Percentiles rank a stretch among this genome's conserved stretches.
Evolutionary conservation across 2,888 invertebrate species (phyloP).

Genomic region (Gortyna flavago): DNA sequence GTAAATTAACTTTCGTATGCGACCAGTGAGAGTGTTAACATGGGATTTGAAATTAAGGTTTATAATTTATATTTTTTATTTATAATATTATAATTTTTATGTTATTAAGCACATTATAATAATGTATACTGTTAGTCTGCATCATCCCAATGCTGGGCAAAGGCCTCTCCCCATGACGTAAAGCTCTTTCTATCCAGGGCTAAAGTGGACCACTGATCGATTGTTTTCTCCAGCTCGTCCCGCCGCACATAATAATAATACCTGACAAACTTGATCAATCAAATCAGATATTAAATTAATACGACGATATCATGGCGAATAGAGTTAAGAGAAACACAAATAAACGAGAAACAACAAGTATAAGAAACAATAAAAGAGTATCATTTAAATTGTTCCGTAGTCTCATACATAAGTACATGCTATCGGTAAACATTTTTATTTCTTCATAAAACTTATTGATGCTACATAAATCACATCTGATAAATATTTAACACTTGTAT

Average conservation of each 20-base stretch:
- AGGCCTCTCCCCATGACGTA: not conserved
- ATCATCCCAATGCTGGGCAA: not conserved
- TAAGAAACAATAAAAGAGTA: slow-evolving; percentile 49
- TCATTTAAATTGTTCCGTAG: slow-evolving; percentile 49
- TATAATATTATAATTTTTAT: slow-evolving; percentile 25
- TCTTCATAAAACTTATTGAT: slow-evolving; percentile 55
- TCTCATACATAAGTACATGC: slow-evolving; percentile 47
- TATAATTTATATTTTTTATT: no score
- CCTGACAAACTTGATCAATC: slow-evolving; percentile 18
- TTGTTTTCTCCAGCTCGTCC: not conserved
- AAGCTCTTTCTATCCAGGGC: not conserved
- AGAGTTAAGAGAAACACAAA: slow-evolving; percentile 25
- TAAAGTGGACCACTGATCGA: not conserved
- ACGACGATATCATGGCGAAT: slow-evolving; percentile 26
- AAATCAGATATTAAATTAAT: slow-evolving; percentile 30
- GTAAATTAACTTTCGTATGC: no score
- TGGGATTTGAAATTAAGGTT: no score
- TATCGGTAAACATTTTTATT: slow-evolving; percentile 60
- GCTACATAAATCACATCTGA: slow-evolving; percentile 55
- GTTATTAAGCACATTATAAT: slow-evolving; percentile 35
- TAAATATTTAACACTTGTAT: slow-evolving; percentile 58
- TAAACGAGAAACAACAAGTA: slow-evolving; percentile 24
- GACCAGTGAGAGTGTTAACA: no score
- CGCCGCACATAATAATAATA: slow-evolving; percentile 35
- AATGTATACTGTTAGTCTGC: not conserved